Percentiles rank a stretch among this genome's conserved stretches.
These are phyloP conservation scores for Typhlomys cinereus DNA, from an alignment of 2,113 vertebrate species.

Conservation along the genomic window DNA sequence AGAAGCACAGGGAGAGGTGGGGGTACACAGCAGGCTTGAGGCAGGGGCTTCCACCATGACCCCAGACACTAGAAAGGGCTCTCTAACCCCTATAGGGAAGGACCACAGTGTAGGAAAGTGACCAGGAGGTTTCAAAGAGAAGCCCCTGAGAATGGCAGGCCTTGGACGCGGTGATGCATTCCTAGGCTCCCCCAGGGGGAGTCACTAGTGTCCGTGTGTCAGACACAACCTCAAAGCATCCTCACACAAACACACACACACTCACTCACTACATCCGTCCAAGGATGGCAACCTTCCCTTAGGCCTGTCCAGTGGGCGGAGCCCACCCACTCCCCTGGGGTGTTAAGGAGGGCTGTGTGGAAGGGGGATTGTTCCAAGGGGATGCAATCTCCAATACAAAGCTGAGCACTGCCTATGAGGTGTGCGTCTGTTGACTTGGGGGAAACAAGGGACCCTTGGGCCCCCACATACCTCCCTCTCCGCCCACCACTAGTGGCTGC, in stretches of 20 bases:
- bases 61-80: not conserved
- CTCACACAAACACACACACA: not conserved
- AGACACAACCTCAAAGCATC: not conserved
- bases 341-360: not conserved
- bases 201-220: not conserved
- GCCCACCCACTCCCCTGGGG: not conserved
- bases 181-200: not conserved
- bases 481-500: not conserved
- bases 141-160: not conserved
- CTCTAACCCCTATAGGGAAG: not conserved
- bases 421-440: conserved; percentile 47
- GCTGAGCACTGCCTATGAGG: conserved; percentile 43
- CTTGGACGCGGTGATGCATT: not conserved
- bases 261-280: not conserved
- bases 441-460: not conserved
- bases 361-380: not conserved
- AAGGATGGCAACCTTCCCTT: not conserved
- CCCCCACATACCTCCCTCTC: not conserved
- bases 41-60: not conserved
- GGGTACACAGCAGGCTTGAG: not conserved
- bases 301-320: not conserved
- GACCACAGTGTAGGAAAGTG: not conserved
- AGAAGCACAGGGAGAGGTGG: not conserved
- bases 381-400: conserved; percentile 58
- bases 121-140: not conserved